Percentiles rank a stretch among this genome's conserved stretches.
Evolutionary conservation across 2,797 vertebrate genomes (phyloP).

Genomic region (Phalanger gymnotis): DNA sequence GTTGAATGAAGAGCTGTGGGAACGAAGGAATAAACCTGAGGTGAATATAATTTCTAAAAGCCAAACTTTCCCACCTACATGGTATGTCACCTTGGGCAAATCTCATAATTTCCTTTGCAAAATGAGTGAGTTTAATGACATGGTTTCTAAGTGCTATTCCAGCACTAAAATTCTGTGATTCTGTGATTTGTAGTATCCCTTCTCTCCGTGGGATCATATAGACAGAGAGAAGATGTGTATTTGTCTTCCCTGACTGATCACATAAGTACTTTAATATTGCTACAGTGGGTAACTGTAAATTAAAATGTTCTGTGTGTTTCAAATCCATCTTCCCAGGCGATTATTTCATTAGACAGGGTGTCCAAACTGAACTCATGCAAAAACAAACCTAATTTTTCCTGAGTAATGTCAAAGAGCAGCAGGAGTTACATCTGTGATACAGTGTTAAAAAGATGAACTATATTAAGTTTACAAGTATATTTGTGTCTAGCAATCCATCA

Average conservation of each 20-base stretch:
- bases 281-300: background rate
- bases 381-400: background rate
- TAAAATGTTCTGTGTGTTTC: background rate
- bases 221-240: background rate
- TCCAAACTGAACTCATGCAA: background rate
- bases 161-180: background rate
- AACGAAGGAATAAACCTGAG: background rate
- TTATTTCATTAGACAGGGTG: background rate
- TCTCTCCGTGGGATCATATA: background rate
- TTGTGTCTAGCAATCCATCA: background rate
- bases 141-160: background rate
- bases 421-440: background rate
- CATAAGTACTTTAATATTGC: background rate
- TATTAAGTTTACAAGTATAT: background rate
- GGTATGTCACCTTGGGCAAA: background rate
- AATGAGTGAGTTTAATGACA: background rate
- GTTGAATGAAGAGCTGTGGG: background rate
- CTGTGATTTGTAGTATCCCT: background rate
- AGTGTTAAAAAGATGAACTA: background rate
- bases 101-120: background rate
- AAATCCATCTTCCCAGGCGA: conserved; percentile 16
- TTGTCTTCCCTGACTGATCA: background rate
- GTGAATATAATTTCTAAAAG: background rate
- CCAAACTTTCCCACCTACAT: background rate
- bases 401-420: background rate